Evolutionary conservation across 2,797 vertebrate species (phyloP).

Genomic region (Antennarius maculatus): DNA sequence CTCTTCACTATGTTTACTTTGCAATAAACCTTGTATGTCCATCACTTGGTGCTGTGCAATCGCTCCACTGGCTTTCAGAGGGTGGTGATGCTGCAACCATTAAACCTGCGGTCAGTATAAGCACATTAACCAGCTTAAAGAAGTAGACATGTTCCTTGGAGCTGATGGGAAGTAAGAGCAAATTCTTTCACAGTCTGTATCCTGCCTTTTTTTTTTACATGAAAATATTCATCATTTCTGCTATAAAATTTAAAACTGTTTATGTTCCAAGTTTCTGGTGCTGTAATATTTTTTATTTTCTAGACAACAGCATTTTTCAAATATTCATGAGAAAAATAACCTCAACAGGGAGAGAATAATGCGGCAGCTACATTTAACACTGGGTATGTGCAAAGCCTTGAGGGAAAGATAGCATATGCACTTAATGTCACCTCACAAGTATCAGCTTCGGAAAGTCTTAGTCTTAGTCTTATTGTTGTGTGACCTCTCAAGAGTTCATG

Average conservation of each 20-base stretch:
- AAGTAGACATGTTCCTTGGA: no score
- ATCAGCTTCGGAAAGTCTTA: slow-evolving; percentile 25
- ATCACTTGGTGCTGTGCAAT: not conserved
- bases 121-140: no score
- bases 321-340: slow-evolving; percentile 18
- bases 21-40: not conserved
- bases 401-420: slow-evolving; percentile 9
- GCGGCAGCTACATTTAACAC: slow-evolving; percentile 9
- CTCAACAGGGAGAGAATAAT: not conserved
- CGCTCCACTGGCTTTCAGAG: no score
- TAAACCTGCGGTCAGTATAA: no score
- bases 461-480: not conserved
- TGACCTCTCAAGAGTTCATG: slow-evolving; percentile 13
- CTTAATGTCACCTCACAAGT: slow-evolving; percentile 26
- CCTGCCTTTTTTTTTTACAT: not conserved
- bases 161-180: no score
- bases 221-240: not conserved
- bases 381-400: not conserved
- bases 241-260: not conserved
- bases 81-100: not conserved
- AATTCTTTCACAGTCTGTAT: no score
- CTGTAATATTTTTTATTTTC: not conserved
- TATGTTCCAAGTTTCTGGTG: no score
- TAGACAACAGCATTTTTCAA: slow-evolving; percentile 11
- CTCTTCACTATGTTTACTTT: not conserved